These are phyloP conservation scores for Elysia chlorotica DNA, from an alignment of 1,140 invertebrate species.

Conservation along the genomic window DNA sequence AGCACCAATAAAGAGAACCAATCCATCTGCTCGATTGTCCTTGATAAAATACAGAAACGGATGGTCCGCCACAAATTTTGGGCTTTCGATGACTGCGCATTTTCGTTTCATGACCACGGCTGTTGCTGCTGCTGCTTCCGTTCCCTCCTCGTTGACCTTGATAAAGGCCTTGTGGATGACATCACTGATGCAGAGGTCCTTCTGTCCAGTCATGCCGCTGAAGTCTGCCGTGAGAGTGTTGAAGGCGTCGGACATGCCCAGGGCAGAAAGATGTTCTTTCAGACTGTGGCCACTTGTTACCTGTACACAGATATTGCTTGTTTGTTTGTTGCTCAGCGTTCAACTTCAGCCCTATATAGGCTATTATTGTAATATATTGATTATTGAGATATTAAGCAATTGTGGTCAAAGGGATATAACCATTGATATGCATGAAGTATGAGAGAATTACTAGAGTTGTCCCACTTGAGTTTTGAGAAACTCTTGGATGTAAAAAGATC, in stretches of 20 bases:
- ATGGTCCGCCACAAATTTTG: too few species aligned
- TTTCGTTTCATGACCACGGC: constrained; percentile 64
- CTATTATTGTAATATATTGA: too few species aligned
- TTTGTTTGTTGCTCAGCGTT: too few species aligned
- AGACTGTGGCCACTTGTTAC: constrained; percentile 34
- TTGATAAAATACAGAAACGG: constrained; percentile 81
- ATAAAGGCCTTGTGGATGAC: constrained; percentile 66
- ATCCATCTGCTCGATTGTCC: constrained; percentile 59
- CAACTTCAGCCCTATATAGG: too few species aligned
- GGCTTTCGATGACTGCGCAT: constrained; percentile 59
- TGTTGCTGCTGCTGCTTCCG: constrained; percentile 61
- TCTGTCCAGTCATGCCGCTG: constrained; percentile 36
- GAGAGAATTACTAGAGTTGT: too few species aligned
- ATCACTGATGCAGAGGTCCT: constrained; percentile 41
- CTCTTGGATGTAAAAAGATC: too few species aligned
- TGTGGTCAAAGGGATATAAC: too few species aligned
- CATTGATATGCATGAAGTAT: too few species aligned
- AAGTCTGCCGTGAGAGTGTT: constrained; percentile 31
- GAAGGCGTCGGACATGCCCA: constrained; percentile 41
- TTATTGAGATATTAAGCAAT: too few species aligned
- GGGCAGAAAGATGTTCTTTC: constrained; percentile 53
- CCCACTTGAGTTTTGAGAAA: too few species aligned
- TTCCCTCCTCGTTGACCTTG: constrained; percentile 65
- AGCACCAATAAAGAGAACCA: constrained; percentile 58
- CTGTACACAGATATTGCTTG: too few species aligned